A percentile compares a stretch with the other conserved stretches of the same genome.
Evolutionary conservation across 2,888 invertebrate species (phyloP).

Genomic region (Sialis fuliginosa): DNA sequence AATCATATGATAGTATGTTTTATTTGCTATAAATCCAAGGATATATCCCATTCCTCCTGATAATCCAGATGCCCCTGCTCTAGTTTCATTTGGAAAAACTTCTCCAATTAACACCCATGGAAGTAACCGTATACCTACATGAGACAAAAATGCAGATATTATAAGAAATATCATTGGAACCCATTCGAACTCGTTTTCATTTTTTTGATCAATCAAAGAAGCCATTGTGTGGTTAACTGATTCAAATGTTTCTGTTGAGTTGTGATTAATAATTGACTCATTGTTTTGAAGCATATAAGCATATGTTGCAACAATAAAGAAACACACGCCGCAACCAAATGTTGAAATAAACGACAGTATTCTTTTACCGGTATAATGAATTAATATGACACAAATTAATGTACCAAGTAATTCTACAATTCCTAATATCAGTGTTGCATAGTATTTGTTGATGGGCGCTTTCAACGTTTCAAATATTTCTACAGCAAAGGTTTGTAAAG

Average conservation of each 20-base stretch:
- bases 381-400: constrained; percentile 41
- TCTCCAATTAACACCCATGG: constrained; percentile 73
- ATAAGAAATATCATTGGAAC: constrained; percentile 48
- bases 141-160: constrained; percentile 46
- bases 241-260: background rate
- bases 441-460: constrained; percentile 58
- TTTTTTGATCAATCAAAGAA: background rate
- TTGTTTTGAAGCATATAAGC: constrained; percentile 17
- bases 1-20: constrained; percentile 50
- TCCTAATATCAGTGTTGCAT: constrained; percentile 55
- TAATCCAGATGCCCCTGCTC: constrained; percentile 54
- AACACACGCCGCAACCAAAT: constrained; percentile 44
- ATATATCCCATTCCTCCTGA: constrained; percentile 58
- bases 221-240: background rate
- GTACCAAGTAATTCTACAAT: constrained; percentile 50
- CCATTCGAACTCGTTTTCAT: constrained; percentile 27
- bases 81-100: constrained; percentile 48
- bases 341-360: constrained; percentile 48
- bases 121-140: constrained; percentile 48
- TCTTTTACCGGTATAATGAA: constrained; percentile 58
- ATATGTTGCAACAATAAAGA: constrained; percentile 40
- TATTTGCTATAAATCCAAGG: constrained; percentile 58
- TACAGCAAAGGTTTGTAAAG: constrained; percentile 57
- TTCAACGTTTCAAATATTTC: constrained; percentile 51
- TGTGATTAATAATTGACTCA: background rate